Base-by-base conservation (phyloP, 2,888 invertebrate species). In the Oeneis ivallda region DNA sequence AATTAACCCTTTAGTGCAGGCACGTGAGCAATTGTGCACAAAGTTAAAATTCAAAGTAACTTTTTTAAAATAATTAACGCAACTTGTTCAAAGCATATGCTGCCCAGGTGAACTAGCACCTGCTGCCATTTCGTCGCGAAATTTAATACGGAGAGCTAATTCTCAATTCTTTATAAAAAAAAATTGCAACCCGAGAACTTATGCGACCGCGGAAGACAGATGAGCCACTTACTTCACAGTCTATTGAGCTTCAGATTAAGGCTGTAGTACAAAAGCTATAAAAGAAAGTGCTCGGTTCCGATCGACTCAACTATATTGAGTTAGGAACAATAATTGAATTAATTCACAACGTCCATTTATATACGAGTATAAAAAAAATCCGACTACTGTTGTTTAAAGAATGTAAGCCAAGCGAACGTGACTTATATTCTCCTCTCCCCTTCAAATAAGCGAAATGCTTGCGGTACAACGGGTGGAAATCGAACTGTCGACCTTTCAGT, bases 51-150 rank as follows among this genome's bases (percentile, higher is more conserved):
- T 66, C 52, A 34, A 57, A 69, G 52, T 66, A 53, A 63, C 57
- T 54, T 60, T 69, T 63, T 79, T 77, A 78, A 75, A 77, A 79
- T 83, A 82, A 85, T 87, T 87, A 86, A 79, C 76, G 78, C 76
- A 80, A 81, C 78, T 77, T 79, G 79, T 80, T 80, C 74, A 76
- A 75, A 83, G 84, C 87, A 88, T 82, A 86, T 87, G 89, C 79
- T 79, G 78, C 77, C 87, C 91, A 90, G 91, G 88, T 91, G 90
- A 84, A 79, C 67, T 74, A 72, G 76, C 89, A 90, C 89, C 91
- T 91, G 91, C 84, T 78, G 76, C 74, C 74, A 80, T 82, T 80
- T 68, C 77, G 76, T 80, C 76, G 82, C 77, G 90, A 88, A 91
- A 92, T 80, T 86, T 88, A 87, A 92, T 91, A 89, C 81, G 79